Evolutionary conservation across 2,113 vertebrate species (phyloP), one percentile per base, ranked within the genome.

Genomic region (Eulacestoma nigropectus): DNA sequence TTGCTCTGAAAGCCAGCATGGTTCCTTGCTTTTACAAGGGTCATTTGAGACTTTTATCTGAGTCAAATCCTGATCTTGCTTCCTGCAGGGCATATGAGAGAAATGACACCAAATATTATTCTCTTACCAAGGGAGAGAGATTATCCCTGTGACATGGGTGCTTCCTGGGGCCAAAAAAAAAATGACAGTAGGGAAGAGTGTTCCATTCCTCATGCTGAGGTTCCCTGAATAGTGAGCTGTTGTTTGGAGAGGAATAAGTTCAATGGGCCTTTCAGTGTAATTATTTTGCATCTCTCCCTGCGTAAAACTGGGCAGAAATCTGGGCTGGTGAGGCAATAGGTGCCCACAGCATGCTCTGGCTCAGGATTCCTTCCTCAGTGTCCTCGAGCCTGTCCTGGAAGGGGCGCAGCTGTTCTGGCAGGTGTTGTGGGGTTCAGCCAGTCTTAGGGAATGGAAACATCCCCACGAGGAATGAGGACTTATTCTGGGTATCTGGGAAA

Each of bases 21-120:
- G 18, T 39, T 90, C 90, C 35, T n/a, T 90, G 47, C 85, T 89
- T 89, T 96, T 89, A 88, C 65, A 90, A 81, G 92, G 90, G 85
- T 96, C 92, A 81, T 81, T 75, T 90, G 56, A 93, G 76, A 92
- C 91, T 95, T 94, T 92, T 75, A 93, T 84, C 73, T 68, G 76
- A 93, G 86, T 64, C 88, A 89, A 95, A 78, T 73, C 73, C 86
- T 76, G 44, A 52, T 87, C 69, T 78, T 84, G 81, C 78, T 87
- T 96, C 77, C 91, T 91, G 69, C 65, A 91, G 59, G 84, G 81
- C 23, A 22, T n/a, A 73, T 1, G 27, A 91, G 80, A 93, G 87
- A 85, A 63, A 69, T 73, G 74, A 91, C 84, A 95, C 74, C 5
- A 3, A 95, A 90, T 63, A 69, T 69, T n/a, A 65, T 62, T 89